Evolutionary conservation across 2,113 vertebrate genomes (phyloP).

Genomic region (Eclectus roratus): DNA sequence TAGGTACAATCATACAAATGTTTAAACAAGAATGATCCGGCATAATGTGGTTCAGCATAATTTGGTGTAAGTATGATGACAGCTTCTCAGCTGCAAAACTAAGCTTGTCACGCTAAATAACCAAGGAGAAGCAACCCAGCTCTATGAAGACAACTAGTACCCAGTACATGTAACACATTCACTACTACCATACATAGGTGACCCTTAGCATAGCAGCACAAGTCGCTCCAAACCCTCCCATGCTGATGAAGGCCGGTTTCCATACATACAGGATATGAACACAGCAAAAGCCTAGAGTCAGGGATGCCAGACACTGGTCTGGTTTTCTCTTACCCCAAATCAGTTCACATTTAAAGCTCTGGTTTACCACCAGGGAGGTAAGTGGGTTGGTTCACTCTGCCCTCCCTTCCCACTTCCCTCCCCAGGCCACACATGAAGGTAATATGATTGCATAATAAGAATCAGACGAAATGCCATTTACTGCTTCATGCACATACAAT

Average conservation of each 20-base stretch:
- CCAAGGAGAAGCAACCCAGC: neutral
- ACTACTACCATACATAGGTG: neutral
- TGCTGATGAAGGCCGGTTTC: neutral
- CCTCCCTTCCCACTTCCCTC: conserved; percentile 10
- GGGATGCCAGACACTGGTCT: neutral
- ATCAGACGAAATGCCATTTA: conserved; percentile 25
- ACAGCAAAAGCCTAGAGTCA: neutral
- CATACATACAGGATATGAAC: neutral
- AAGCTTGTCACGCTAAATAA: neutral
- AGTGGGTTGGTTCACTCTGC: neutral
- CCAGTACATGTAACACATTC: neutral
- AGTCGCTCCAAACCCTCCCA: neutral
- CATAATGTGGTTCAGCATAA: neutral
- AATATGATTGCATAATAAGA: neutral
- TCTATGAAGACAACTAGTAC: neutral
- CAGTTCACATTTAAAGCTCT: neutral
- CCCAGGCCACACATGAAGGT: conserved; percentile 47
- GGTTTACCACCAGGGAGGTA: conserved; percentile 19
- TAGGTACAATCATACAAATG: neutral
- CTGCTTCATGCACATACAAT: neutral
- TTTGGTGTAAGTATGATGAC: neutral
- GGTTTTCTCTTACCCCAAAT: neutral
- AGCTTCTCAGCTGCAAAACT: neutral
- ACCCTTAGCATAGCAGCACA: neutral
- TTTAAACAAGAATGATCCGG: neutral